Evolutionary conservation across 1,140 invertebrate genomes (phyloP).

Genomic region (Scaptodrosophila lebanonensis): DNA sequence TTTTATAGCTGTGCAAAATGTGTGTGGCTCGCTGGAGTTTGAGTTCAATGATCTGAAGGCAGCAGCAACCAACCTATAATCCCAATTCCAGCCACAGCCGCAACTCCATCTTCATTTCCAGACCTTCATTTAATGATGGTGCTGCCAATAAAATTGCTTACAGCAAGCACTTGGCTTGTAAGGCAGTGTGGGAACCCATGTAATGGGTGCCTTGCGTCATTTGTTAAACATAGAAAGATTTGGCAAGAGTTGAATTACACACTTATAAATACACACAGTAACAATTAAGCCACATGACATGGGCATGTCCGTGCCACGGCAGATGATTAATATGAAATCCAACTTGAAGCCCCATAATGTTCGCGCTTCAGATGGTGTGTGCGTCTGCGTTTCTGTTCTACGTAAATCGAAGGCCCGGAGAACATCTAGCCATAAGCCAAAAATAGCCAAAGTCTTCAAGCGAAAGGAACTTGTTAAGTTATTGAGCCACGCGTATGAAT

Average conservation of each 20-base stretch:
- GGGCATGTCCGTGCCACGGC: too few relatives aligned
- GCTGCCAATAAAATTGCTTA: too few relatives aligned
- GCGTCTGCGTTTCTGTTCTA: too few relatives aligned
- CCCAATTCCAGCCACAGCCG: too few relatives aligned
- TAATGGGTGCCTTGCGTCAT: constrained; percentile 54
- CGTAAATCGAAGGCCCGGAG: too few relatives aligned
- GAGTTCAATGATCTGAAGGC: constrained; percentile 62
- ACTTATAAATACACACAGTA: too few relatives aligned
- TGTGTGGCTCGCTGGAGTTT: constrained; percentile 33
- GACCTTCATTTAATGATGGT: constrained; percentile 28
- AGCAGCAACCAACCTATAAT: constrained; percentile 28
- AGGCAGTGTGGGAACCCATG: constrained; percentile 15
- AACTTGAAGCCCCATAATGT: constrained; percentile 29
- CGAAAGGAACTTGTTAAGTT: constrained; percentile 54
- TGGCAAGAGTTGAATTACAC: too few relatives aligned
- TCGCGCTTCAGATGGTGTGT: constrained; percentile 20
- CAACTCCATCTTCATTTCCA: constrained; percentile 51
- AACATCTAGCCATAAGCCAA: too few relatives aligned
- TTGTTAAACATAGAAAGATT: constrained; percentile 30
- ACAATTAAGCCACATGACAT: too few relatives aligned
- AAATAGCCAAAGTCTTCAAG: too few relatives aligned
- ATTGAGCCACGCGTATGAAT: constrained; percentile 65
- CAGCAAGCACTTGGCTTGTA: not conserved
- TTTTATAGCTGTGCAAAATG: constrained; percentile 49
- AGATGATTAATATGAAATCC: too few relatives aligned